Percentiles rank a stretch among this genome's conserved stretches.
Conservation (phyloP, 2,888 invertebrate species). For the Subacronicta megacephala region DNA sequence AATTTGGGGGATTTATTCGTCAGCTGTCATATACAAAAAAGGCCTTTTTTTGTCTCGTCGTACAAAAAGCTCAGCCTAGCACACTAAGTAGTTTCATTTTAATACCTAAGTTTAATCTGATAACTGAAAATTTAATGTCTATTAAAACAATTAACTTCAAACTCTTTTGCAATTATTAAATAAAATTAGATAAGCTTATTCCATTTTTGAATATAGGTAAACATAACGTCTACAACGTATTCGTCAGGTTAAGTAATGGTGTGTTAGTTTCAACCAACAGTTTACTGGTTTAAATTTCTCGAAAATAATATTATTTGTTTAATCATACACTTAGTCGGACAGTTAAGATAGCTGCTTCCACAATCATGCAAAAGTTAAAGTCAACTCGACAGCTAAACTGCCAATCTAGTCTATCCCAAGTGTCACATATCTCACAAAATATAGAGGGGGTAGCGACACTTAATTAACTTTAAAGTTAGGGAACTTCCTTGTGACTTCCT, state of each 20-base stretch:
- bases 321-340: conserved; percentile 30
- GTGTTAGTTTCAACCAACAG: too few relatives aligned
- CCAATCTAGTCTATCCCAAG: conserved; percentile 67
- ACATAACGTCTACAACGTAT: too few relatives aligned
- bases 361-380: conserved; percentile 59
- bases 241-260: too few relatives aligned
- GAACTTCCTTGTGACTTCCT: conserved; percentile 66
- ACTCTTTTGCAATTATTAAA: conserved; percentile 33
- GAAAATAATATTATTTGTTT: conserved; percentile 6
- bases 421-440: conserved; percentile 72
- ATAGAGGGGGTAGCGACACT: conserved; percentile 68
- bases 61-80: conserved; percentile 17
- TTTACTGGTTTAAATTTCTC: too few relatives aligned
- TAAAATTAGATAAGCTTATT: conserved; percentile 25
- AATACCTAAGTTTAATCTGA: too few relatives aligned
- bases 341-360: conserved; percentile 47
- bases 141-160: not conserved
- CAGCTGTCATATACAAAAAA: conserved; percentile 27
- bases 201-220: too few relatives aligned
- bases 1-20: conserved; percentile 36
- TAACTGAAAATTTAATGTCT: too few relatives aligned
- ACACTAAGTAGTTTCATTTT: not conserved
- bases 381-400: conserved; percentile 62
- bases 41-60: conserved; percentile 15
- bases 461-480: conserved; percentile 84